A percentile compares a stretch with the other conserved stretches of the same genome.
phyloP scores from a whole-genome alignment of 2,888 invertebrate genomes.

The Orchestes rusci region DNA sequence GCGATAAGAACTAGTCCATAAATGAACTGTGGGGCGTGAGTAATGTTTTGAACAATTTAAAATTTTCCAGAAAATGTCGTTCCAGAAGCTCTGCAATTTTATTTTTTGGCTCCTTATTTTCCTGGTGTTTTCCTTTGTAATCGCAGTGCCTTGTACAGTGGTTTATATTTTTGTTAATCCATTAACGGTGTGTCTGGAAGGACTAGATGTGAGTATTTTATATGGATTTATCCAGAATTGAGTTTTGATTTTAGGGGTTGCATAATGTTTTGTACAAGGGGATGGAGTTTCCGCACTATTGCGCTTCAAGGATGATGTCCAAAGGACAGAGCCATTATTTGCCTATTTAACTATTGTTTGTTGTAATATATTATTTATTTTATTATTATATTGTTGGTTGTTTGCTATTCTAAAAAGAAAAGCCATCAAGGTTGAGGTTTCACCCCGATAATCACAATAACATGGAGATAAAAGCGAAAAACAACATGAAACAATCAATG shows the following conservation, averaged over 20 bases:
- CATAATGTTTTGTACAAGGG: conserved; percentile 60
- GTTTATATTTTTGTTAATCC: conserved; percentile 17
- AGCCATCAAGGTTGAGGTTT: no score
- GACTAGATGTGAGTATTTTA: conserved; percentile 5
- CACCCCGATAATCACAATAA: no score
- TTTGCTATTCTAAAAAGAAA: no score
- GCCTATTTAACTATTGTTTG: no score
- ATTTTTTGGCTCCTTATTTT: conserved; percentile 15
- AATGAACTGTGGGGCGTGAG: no score
- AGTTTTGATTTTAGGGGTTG: conserved; percentile 49
- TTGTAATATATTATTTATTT: no score
- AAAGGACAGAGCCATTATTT: conserved; percentile 17
- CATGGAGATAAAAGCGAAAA: no score
- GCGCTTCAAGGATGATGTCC: conserved; percentile 60
- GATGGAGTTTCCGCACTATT: conserved; percentile 64
- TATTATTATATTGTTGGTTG: no score
- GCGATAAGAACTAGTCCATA: no score
- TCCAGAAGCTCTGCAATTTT: background rate
- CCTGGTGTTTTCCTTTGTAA: conserved; percentile 10
- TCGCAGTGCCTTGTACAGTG: conserved; percentile 15
- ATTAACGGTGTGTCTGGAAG: conserved; percentile 12
- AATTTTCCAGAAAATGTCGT: no score
- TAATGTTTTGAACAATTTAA: no score
- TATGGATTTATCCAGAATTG: conserved; percentile 3
- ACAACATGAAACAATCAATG: no score